These are phyloP conservation scores for Ennomos erosarius DNA, from an alignment of 2,888 invertebrate species.

Conservation along the genomic window DNA sequence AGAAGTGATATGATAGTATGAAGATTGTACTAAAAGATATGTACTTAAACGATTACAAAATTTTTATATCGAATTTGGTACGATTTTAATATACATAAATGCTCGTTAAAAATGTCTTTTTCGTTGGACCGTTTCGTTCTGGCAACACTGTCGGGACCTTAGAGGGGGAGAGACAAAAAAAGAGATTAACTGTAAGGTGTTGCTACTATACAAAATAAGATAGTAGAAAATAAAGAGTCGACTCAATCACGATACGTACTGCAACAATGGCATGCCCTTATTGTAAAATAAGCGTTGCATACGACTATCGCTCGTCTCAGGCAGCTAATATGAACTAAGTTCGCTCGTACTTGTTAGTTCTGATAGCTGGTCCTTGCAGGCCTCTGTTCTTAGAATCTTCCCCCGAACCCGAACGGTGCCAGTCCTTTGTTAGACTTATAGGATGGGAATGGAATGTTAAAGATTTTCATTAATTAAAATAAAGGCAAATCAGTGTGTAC, in stretches of 20 bases:
- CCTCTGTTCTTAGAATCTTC: conserved; percentile 43
- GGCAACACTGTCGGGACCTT: conserved; percentile 65
- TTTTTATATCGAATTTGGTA: conserved; percentile 76
- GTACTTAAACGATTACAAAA: conserved; percentile 77
- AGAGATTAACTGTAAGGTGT: conserved; percentile 50
- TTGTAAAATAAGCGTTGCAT: conserved; percentile 85
- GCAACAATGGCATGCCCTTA: conserved; percentile 83
- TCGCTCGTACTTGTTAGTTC: conserved; percentile 21
- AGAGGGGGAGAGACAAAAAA: conserved; percentile 53
- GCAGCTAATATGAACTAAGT: conserved; percentile 69
- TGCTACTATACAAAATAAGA: conserved; percentile 46
- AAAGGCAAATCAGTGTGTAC: conserved; percentile 54
- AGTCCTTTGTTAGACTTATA: conserved; percentile 43
- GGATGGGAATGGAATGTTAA: conserved; percentile 63
- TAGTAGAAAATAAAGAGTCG: conserved; percentile 53
- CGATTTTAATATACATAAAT: conserved; percentile 76
- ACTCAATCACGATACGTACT: conserved; percentile 84
- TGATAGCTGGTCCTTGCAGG: conserved; percentile 29
- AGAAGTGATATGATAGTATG: conserved; percentile 82
- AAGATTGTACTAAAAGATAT: conserved; percentile 84
- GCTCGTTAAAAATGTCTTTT: conserved; percentile 80
- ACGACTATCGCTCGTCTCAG: conserved; percentile 70
- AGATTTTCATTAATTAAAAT: conserved; percentile 62
- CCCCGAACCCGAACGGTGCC: conserved; percentile 51
- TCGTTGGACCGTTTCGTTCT: conserved; percentile 69